phyloP scores from a whole-genome alignment of 2,797 vertebrate genomes.

The Apogon hyalosoma region DNA sequence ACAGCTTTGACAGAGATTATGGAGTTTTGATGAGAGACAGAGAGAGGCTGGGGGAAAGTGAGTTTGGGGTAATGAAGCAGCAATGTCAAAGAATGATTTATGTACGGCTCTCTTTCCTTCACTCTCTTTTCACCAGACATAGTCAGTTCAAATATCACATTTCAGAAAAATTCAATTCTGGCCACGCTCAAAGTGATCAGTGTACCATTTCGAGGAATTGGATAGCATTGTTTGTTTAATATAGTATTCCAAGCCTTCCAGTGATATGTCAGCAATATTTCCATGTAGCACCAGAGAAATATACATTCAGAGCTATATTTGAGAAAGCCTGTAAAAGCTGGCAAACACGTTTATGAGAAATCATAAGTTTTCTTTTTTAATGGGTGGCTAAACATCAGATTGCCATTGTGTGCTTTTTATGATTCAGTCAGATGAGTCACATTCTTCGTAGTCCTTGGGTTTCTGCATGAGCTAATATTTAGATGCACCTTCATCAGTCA shows the following conservation, averaged over 20 bases:
- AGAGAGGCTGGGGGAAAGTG: slow-evolving; percentile 70
- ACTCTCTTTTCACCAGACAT: slow-evolving; percentile 51
- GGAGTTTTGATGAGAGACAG: slow-evolving; percentile 76
- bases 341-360: slow-evolving; percentile 40
- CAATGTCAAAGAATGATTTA: slow-evolving; percentile 80
- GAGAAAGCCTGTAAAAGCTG: slow-evolving; percentile 18
- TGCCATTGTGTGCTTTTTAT: slow-evolving; percentile 13
- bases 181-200: slow-evolving; percentile 72
- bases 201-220: slow-evolving; percentile 69
- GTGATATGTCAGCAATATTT: slow-evolving; percentile 71
- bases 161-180: slow-evolving; percentile 70
- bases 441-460: slow-evolving; percentile 37
- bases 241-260: slow-evolving; percentile 40
- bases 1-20: slow-evolving; percentile 80
- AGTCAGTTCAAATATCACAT: slow-evolving; percentile 71
- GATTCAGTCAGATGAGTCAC: slow-evolving; percentile 46
- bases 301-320: slow-evolving; percentile 35
- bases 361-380: slow-evolving; percentile 11
- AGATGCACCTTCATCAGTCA: slow-evolving; percentile 37
- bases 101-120: slow-evolving; percentile 61
- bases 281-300: slow-evolving; percentile 52
- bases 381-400: slow-evolving; percentile 8
- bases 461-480: slow-evolving; percentile 53
- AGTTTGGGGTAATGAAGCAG: slow-evolving; percentile 81
- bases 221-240: slow-evolving; percentile 76